Base-by-base conservation (phyloP, 1,140 invertebrate species). In the Drosophila micromelanica region DNA sequence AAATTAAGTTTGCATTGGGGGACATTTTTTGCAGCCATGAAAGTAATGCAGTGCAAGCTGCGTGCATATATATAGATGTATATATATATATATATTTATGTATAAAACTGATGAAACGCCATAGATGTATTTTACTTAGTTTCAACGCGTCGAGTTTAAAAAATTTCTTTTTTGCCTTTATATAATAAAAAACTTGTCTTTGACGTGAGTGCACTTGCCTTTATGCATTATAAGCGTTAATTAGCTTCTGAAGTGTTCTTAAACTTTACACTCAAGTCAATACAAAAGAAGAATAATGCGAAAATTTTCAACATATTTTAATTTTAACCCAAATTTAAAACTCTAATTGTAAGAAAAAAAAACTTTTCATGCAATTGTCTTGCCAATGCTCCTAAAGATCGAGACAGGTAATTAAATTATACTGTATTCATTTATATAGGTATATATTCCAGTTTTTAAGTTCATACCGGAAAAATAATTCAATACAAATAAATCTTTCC, bases 1-100 rank as follows among this genome's bases (percentile, higher is more conserved):
- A 86, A 85, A 80, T 80, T 80, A 61, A 65, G 77, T 77, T 86
- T 61, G 32, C 67, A 54, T 40, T 46, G 46, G 45, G 45, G 27
- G 30, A 64, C 68, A 71, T 52, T 45, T 57, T 51, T 42, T 9
- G 5, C 15, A 43, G 40, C 30, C 8, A 43, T 43, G n/a, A 43
- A 17, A 57, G 48, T 13, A 30, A 38, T 6, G 46, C 57, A 61
- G 46, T 15, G 5, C 27, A 8, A 1, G 7, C 32, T 27, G 5
- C 6, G 6, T 27, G 5, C 27, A 27, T 27, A 27, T 27, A 27
- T 27, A 27, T 27, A 27, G 1, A 27, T 27, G 2, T 5, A n/a
- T 48, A 11, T 27, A 17, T 17, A 17, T 17, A 27, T 27, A 27
- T 27, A 27, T 6, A 27, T 27, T 0, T 27, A 27, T 27, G 0